Percentiles rank a stretch among this genome's conserved stretches.
These are phyloP conservation scores for Paedocypris micromegethes DNA, from an alignment of 2,797 vertebrate species.

Conservation along the genomic window DNA sequence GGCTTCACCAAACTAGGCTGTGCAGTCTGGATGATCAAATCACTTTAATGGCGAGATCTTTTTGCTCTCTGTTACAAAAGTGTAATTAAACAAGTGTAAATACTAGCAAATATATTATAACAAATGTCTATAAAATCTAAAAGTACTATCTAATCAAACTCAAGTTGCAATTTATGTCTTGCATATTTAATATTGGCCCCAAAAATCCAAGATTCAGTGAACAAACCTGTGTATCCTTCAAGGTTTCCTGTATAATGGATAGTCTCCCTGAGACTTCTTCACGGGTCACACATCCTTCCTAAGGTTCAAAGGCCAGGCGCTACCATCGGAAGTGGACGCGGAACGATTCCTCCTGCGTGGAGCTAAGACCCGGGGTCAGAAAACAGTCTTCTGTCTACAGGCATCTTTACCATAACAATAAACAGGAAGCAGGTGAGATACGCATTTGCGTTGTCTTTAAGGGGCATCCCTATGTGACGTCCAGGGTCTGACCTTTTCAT, in stretches of 20 bases:
- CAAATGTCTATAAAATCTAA: too few species aligned
- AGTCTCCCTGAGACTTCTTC: constrained; percentile 11
- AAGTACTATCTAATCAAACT: too few species aligned
- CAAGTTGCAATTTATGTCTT: too few species aligned
- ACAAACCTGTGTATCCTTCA: background rate
- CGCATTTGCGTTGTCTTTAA: constrained; percentile 34
- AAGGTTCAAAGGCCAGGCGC: constrained; percentile 24
- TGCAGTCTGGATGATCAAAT: too few species aligned
- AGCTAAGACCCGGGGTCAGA: constrained; percentile 50
- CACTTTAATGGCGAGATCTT: too few species aligned
- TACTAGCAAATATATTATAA: too few species aligned
- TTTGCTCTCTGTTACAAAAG: too few species aligned
- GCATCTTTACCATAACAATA: constrained; percentile 57
- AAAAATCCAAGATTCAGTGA: too few species aligned
- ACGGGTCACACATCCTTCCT: constrained; percentile 36
- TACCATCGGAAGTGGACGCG: constrained; percentile 33
- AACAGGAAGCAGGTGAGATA: constrained; percentile 72
- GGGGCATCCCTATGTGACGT: constrained; percentile 51
- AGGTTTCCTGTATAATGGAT: constrained; percentile 13
- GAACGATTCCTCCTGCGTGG: constrained; percentile 35
- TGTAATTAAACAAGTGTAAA: too few species aligned
- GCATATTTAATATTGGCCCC: too few species aligned
- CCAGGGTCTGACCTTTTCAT: constrained; percentile 58
- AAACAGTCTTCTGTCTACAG: constrained; percentile 27
- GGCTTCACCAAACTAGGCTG: too few species aligned